These are phyloP conservation scores for Pollenia griseotomentosa DNA, from an alignment of 2,888 invertebrate genomes.

Conservation along the genomic window DNA sequence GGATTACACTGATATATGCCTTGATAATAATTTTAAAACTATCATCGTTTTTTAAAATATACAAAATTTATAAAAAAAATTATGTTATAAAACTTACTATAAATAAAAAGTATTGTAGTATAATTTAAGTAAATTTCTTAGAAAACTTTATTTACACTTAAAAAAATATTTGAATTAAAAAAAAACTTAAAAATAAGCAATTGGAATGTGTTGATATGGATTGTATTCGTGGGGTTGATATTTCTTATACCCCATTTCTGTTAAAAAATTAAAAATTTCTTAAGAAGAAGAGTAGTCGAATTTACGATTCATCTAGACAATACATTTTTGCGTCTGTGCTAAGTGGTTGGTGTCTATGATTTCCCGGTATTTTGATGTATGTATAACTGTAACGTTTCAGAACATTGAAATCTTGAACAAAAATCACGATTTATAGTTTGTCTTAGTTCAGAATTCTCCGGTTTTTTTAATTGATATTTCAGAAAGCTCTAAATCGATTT, in stretches of 20 bases:
- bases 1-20: constrained; percentile 81
- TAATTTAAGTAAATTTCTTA: constrained; percentile 4
- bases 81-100: constrained; percentile 1
- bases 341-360: no score
- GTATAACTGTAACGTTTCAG: no score
- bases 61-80: constrained; percentile 45
- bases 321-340: no score
- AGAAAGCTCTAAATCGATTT: no score
- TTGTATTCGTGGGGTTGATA: constrained; percentile 81
- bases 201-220: constrained; percentile 82
- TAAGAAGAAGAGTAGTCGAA: no score
- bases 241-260: constrained; percentile 5
- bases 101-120: neutral
- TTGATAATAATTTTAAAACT: constrained; percentile 50
- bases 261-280: constrained; percentile 14
- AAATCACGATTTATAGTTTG: no score
- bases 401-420: no score
- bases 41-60: constrained; percentile 57
- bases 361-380: no score
- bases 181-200: constrained; percentile 37
- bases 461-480: no score
- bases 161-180: constrained; percentile 11
- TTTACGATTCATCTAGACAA: no score
- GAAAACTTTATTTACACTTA: constrained; percentile 57
- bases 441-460: no score